A percentile compares a stretch with the other conserved stretches of the same genome.
Conservation (phyloP, 2,113 vertebrate genomes). For the Picathartes gymnocephalus region DNA sequence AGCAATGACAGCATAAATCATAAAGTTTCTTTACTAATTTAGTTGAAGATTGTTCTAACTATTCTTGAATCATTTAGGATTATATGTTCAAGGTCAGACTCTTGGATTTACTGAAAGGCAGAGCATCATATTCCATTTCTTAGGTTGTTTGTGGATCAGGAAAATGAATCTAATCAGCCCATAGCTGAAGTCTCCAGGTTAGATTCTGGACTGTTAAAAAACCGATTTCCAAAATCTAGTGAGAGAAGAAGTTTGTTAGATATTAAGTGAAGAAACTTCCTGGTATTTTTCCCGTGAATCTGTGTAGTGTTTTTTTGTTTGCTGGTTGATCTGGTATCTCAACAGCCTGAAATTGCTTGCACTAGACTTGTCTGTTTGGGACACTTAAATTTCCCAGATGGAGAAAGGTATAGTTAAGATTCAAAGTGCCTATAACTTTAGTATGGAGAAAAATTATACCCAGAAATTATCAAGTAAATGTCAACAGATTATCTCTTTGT, state of each 20-base stretch:
- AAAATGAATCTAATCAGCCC: background rate
- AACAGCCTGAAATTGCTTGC: background rate
- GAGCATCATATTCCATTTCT: background rate
- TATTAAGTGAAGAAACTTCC: background rate
- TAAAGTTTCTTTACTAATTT: conserved; percentile 22
- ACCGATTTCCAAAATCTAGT: background rate
- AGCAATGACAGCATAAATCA: background rate
- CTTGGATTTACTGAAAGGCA: background rate
- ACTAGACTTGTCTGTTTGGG: background rate
- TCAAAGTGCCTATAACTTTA: background rate
- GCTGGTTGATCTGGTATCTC: background rate
- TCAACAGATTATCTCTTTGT: background rate
- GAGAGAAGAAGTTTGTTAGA: background rate
- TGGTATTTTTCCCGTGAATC: background rate
- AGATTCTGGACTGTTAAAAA: background rate
- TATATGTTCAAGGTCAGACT: background rate
- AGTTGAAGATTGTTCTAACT: background rate
- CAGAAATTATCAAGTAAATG: background rate
- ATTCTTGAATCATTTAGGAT: background rate
- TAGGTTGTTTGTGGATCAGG: background rate
- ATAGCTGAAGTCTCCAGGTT: background rate
- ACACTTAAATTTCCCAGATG: background rate
- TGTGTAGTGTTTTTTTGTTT: background rate
- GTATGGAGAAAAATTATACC: background rate
- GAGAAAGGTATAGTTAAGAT: background rate